phyloP scores from a whole-genome alignment of 2,888 invertebrate species.

The Lobophora halterata region DNA sequence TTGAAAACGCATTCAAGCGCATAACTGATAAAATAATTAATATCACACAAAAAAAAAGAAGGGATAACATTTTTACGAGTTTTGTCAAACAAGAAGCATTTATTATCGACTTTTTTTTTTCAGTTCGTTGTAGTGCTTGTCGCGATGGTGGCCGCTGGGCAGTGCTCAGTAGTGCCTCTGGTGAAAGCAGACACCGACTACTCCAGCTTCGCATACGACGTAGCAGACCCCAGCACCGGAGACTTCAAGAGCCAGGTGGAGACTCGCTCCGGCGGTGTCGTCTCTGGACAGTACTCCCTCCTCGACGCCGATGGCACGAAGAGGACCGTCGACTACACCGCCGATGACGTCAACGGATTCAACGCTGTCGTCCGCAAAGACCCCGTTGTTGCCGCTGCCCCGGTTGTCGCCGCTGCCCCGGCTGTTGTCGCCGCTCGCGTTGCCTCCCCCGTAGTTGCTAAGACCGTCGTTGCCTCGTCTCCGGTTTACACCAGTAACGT shows the following conservation, averaged over 20 bases:
- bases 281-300: slow-evolving; percentile 79
- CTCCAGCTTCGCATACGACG: slow-evolving; percentile 79
- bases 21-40: no score
- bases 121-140: slow-evolving; percentile 71
- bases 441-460: slow-evolving; percentile 42
- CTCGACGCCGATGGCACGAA: slow-evolving; percentile 78
- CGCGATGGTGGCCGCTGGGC: slow-evolving; percentile 63
- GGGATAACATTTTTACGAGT: no score
- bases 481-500: slow-evolving; percentile 28
- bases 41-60: no score
- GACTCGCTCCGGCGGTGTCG: slow-evolving; percentile 75
- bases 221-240: slow-evolving; percentile 79
- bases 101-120: no score
- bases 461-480: slow-evolving; percentile 37
- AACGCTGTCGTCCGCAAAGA: slow-evolving; percentile 81
- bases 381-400: slow-evolving; percentile 58
- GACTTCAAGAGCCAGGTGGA: slow-evolving; percentile 81
- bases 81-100: no score
- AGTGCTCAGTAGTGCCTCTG: slow-evolving; percentile 73
- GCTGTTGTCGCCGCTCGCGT: slow-evolving; percentile 47
- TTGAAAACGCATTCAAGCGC: no score
- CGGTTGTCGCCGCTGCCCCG: slow-evolving; percentile 49
- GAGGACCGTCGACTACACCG: slow-evolving; percentile 79
- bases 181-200: slow-evolving; percentile 75
- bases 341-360: slow-evolving; percentile 79